A percentile compares a stretch with the other conserved stretches of the same genome.
Evolutionary conservation across 2,113 vertebrate genomes (phyloP).

Genomic region (Catagonus wagneri): DNA sequence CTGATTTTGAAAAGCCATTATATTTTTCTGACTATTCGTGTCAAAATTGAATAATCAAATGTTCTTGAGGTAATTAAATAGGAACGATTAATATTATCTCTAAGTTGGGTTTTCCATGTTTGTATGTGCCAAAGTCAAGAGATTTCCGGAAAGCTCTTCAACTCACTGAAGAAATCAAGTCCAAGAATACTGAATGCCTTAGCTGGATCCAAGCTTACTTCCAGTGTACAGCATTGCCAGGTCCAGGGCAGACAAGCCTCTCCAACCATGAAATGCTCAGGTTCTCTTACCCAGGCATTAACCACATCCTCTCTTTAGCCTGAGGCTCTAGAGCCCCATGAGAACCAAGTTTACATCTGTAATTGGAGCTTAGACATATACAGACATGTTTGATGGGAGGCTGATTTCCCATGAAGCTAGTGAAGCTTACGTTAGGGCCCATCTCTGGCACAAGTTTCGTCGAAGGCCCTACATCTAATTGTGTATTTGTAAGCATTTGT

Average conservation of each 20-base stretch:
- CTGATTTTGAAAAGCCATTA: conserved; percentile 22
- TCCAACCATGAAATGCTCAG: conserved; percentile 26
- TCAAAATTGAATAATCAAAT: conserved; percentile 43
- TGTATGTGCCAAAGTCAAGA: not conserved
- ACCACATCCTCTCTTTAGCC: conserved; percentile 33
- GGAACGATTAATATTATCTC: not conserved
- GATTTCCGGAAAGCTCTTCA: conserved; percentile 49
- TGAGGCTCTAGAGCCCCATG: conserved; percentile 37
- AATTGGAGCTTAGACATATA: conserved; percentile 55
- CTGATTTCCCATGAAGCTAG: conserved; percentile 47
- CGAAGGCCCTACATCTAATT: not conserved
- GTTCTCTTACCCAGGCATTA: conserved; percentile 37
- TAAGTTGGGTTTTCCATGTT: conserved; percentile 15
- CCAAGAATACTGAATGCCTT: not conserved
- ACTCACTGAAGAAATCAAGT: conserved; percentile 25
- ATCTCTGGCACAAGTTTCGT: conserved; percentile 35
- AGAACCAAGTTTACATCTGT: conserved; percentile 56
- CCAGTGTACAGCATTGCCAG: not conserved
- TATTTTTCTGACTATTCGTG: conserved; percentile 25
- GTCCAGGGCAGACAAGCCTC: not conserved
- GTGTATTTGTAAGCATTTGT: not conserved
- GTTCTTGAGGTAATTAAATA: conserved; percentile 36
- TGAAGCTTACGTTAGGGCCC: not conserved
- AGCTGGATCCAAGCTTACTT: not conserved
- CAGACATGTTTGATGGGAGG: conserved; percentile 51